phyloP scores from a whole-genome alignment of 2,113 vertebrate species.

The Panthera uncia region DNA sequence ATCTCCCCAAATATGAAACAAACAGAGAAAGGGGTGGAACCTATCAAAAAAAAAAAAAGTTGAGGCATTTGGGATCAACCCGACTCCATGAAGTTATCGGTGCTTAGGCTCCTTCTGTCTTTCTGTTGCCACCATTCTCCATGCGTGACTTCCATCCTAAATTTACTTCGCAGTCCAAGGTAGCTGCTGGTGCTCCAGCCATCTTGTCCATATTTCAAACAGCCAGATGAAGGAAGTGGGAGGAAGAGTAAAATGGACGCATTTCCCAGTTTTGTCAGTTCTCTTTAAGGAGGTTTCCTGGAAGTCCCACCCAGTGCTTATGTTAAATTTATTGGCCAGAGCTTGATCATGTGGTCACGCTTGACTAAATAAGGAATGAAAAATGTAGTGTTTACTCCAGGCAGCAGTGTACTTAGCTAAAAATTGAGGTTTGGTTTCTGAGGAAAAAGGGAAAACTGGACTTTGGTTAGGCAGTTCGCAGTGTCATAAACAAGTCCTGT shows the following conservation, averaged over 20 bases:
- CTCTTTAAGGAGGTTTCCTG: not conserved
- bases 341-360: not conserved
- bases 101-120: not conserved
- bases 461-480: not conserved
- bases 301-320: not conserved
- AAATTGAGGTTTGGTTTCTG: not conserved
- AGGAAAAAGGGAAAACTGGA: not conserved
- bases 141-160: not conserved
- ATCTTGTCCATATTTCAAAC: not conserved
- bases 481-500: slow-evolving; percentile 8
- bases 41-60: slow-evolving; percentile 13
- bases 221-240: not conserved
- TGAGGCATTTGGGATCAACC: not conserved
- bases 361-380: not conserved
- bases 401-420: not conserved
- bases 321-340: not conserved
- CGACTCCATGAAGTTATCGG: not conserved
- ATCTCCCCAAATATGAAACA: not conserved
- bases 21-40: not conserved
- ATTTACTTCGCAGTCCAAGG: not conserved
- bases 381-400: not conserved
- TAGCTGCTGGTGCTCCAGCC: not conserved
- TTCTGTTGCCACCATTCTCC: not conserved
- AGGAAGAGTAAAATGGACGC: not conserved
- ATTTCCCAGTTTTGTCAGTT: not conserved